A percentile compares a stretch with the other conserved stretches of the same genome.
Evolutionary conservation across 1,140 invertebrate species (phyloP).

Genomic region (Drosophila bipectinata): DNA sequence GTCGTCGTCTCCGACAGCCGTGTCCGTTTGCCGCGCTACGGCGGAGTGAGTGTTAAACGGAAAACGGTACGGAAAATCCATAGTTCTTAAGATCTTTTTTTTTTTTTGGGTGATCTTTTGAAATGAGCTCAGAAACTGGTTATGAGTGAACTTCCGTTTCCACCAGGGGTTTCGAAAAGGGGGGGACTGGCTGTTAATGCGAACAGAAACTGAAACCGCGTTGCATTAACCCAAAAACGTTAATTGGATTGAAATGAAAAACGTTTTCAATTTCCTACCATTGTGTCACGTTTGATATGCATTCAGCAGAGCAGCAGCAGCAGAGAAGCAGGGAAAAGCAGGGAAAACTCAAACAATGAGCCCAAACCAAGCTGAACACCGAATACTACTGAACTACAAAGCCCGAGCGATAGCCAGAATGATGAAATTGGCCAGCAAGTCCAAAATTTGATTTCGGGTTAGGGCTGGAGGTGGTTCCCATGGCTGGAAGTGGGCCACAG

Average conservation of each 20-base stretch:
- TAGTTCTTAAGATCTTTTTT: not conserved
- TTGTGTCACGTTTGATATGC: constrained; percentile 78
- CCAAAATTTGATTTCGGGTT: not conserved
- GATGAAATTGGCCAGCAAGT: not conserved
- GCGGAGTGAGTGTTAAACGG: constrained; percentile 71
- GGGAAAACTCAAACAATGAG: not conserved
- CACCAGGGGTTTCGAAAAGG: not conserved
- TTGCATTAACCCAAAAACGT: constrained; percentile 83
- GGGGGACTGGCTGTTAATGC: not conserved
- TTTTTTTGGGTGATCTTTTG: not conserved
- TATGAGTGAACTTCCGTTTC: constrained; percentile 34
- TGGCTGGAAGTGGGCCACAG: not conserved
- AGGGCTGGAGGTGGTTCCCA: not conserved
- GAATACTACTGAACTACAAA: not conserved
- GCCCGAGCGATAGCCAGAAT: not conserved
- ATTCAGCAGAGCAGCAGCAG: constrained; percentile 26
- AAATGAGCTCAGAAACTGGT: constrained; percentile 11
- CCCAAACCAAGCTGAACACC: constrained; percentile 11
- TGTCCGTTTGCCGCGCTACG: constrained; percentile 74
- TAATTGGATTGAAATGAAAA: constrained; percentile 82
- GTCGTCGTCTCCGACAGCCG: constrained; percentile 80
- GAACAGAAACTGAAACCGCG: constrained; percentile 17
- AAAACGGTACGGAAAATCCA: constrained; percentile 63
- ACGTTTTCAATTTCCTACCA: constrained; percentile 79
- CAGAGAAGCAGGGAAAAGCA: constrained; percentile 17